Base-by-base conservation (phyloP, 2,797 vertebrate genomes). In the Chelonia mydas region DNA sequence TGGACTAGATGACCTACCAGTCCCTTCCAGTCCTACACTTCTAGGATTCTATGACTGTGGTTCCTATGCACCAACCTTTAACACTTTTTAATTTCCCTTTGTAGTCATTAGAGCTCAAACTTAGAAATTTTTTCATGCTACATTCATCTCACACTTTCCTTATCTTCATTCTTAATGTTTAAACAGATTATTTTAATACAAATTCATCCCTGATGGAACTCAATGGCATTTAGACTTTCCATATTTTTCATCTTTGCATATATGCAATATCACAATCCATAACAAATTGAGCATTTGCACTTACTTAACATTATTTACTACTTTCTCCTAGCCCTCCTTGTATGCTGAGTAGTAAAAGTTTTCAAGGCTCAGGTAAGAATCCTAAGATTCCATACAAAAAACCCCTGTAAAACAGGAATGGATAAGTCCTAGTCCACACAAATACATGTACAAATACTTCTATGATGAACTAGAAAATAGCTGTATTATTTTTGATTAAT, bases 361-460 rank as follows among this genome's bases (percentile, higher is more conserved):
- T 57, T 2, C 94, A 79, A 92, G 93, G 51, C 61, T 94, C 83
- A 98, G 98, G 98, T 98, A 98, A 98, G 97, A 93, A 55, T 10
- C 45, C 28, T 91, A 13, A 83, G 50, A 88, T 13, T 51, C 31
- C 53, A 83, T 54, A 55, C 50, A 83, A 92, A 95, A 81, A 10
- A 5, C 2, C 65, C 11, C 37, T 59, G 3, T 13, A 85, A 87
- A 91, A 2, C 2, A 74, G 59, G 37, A 0, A 0, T 8, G 11
- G 79, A 81, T 88, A 83, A 90, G 89, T 50, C 68, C 19, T 19
- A 59, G 12, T 17, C 50, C 12, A 41, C 59, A 51, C 55, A 31
- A 50, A 45, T 13, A 85, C 19, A 12, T 49, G 16, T 53, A n/a
- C 25, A 41, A 72, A 41, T 28, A 53, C 17, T 47, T 77, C 13